Evolutionary conservation across 2,113 vertebrate species (phyloP).

Genomic region (Eleginops maclovinus): DNA sequence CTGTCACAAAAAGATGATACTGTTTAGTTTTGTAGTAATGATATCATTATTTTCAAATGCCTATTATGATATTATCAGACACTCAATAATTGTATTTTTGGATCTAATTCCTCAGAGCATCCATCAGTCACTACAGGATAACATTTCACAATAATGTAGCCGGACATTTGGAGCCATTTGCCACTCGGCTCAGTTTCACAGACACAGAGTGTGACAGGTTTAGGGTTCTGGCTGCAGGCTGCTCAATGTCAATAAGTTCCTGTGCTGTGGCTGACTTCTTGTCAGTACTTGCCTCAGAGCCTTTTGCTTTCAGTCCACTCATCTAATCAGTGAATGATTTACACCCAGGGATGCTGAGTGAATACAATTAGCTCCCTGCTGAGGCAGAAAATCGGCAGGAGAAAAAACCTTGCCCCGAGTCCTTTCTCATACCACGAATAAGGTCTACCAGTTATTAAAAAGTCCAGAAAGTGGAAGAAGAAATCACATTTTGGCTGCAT

Average conservation of each 20-base stretch:
- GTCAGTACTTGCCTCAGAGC: constrained; percentile 21
- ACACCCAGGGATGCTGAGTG: constrained; percentile 36
- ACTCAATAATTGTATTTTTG: background rate
- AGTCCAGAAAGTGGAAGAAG: constrained; percentile 5
- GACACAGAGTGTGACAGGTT: constrained; percentile 1
- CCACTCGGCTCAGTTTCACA: background rate
- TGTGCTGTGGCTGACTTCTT: constrained; percentile 2
- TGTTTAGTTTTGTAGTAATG: background rate
- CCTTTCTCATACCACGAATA: constrained; percentile 21
- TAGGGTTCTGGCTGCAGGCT: background rate
- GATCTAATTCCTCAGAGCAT: background rate
- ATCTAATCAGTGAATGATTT: constrained; percentile 56
- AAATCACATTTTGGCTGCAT: background rate
- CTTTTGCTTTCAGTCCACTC: constrained; percentile 35
- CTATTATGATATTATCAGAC: too few relatives aligned
- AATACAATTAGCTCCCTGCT: constrained; percentile 63
- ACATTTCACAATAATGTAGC: background rate
- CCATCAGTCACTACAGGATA: background rate
- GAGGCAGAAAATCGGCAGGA: constrained; percentile 26
- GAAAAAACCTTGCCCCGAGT: constrained; percentile 18
- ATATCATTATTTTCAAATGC: background rate
- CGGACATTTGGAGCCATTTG: background rate
- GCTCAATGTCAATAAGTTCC: constrained; percentile 17
- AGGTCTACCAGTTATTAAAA: constrained; percentile 9
- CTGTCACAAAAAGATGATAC: background rate